Evolutionary conservation across 2,797 vertebrate genomes (phyloP), one percentile per base, ranked within the genome.

Genomic region (Salmo trutta): DNA sequence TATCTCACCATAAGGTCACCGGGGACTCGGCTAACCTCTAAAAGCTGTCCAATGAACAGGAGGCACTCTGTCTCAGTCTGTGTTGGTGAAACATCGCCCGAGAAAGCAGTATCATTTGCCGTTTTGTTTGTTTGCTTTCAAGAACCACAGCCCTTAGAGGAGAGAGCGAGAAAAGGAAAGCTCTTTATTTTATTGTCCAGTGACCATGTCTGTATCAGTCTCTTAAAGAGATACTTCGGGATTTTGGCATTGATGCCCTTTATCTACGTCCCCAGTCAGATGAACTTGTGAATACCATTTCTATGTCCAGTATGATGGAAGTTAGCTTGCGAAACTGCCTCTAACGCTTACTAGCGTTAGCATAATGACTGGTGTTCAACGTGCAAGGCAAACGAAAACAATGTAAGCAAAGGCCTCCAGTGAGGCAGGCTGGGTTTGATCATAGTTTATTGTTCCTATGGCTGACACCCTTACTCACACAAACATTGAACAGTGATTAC

Each of bases 191-290:
- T 80, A 72, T 67, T 71, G 74, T 54, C 33, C 78, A 77, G 77
- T 89, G 89, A 92, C 88, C 86, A 92, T 91, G 88, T 90, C 77
- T 90, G 84, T 47, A 12, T 88, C 85, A 81, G 81, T 83, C 82
- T 80, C 77, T 77, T 75, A 76, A 64, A 78, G 33, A 75, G 33
- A 21, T 14, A 12, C 41, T 47, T 47, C 0, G 41, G 41, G 41
- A 47, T 47, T 47, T 47, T 47, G n/a, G 24, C 24, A 64, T 14
- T 14, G 10, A 47, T 24, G 59, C 59, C n/a, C 8, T 0, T 76
- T 67, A 77, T 47, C 17, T 47, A 47, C 41, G 10, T 12, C 2
- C 41, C 41, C 10, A 47, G 10, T 10, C 41, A 10, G 41, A 41
- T 12, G 10, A 47, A 47, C 41, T 47, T 47, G 41, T 47, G 10